Conservation (phyloP, 2,113 vertebrate species). For the Halcyon malimbica region DNA sequence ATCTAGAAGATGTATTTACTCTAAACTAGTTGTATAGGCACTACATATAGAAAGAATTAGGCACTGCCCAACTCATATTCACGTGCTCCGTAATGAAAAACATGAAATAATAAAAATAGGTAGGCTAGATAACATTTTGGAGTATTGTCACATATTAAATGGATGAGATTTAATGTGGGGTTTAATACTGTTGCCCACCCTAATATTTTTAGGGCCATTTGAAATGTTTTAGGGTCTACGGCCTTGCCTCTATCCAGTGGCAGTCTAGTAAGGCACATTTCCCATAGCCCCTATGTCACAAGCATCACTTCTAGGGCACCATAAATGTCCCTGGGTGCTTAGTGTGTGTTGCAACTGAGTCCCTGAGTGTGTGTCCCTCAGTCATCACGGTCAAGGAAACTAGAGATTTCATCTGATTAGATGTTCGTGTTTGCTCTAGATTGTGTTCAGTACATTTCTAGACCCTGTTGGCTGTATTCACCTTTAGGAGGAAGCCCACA, state of each 20-base stretch:
- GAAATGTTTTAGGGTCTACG: not conserved
- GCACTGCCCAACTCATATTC: not conserved
- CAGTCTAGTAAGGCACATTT: not conserved
- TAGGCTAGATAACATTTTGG: not conserved
- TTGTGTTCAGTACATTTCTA: not conserved
- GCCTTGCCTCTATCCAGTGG: not conserved
- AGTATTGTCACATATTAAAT: not conserved
- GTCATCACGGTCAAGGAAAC: not conserved
- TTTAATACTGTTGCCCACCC: not conserved
- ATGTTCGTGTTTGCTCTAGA: accelerated
- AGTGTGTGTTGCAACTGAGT: not conserved
- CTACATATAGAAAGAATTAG: not conserved
- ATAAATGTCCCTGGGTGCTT: not conserved
- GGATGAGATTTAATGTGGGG: not conserved
- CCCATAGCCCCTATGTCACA: not conserved
- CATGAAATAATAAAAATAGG: not conserved
- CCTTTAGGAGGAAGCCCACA: not conserved
- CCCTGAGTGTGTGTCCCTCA: not conserved
- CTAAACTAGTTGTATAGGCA: not conserved
- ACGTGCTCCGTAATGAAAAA: not conserved
- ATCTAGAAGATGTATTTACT: not conserved
- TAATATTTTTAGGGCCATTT: not conserved
- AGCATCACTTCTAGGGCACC: not conserved
- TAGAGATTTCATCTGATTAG: not conserved
- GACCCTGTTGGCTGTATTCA: not conserved